Base-by-base conservation (phyloP, 2,797 vertebrate species). In the Trachurus trachurus region DNA sequence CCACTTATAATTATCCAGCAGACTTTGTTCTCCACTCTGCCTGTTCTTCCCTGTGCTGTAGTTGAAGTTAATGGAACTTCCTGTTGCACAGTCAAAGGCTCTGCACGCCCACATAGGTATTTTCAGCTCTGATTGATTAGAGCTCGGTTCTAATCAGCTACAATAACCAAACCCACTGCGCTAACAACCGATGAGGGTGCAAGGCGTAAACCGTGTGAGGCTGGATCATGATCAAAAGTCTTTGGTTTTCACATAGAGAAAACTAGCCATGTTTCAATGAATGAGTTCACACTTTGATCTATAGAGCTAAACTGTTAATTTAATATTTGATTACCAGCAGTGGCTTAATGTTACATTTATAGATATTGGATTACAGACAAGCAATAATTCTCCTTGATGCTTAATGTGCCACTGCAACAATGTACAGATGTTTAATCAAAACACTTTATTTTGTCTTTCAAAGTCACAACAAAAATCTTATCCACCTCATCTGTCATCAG, bases 1-100 rank as follows among this genome's bases (percentile, higher is more conserved):
- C 67, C 66, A 62, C 54, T 69, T 66, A 22, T 86, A 74, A 83
- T 89, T 80, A 85, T 63, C 42, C 52, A 40, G 77, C 74, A 52
- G 73, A 83, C 83, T 88, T 89, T 89, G 61, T 90, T 85, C 68
- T 71, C 39, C 16, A 7, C 67, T 63, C 71, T 37, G 26, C 59
- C 47, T 58, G 19, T 50, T 75, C 73, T 40, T 74, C 69, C 15
- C 40, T 39, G 72, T 19, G 66, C 47, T 84, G 34, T 65, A 74
- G 64, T 17, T 17, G 54, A 53, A 52, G 53, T 56, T 66, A 60
- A 75, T 72, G 78, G 59, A 64, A 64, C 85, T 78, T 92, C 88
- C 88, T 89, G 89, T 81, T 89, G 86, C 45, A 47, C 45, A 68
- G 56, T 83, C 26, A 75, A 45, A 34, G 49, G 31, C 66, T 19